phyloP scores from a whole-genome alignment of 2,113 vertebrate species.

The Perccottus glenii region DNA sequence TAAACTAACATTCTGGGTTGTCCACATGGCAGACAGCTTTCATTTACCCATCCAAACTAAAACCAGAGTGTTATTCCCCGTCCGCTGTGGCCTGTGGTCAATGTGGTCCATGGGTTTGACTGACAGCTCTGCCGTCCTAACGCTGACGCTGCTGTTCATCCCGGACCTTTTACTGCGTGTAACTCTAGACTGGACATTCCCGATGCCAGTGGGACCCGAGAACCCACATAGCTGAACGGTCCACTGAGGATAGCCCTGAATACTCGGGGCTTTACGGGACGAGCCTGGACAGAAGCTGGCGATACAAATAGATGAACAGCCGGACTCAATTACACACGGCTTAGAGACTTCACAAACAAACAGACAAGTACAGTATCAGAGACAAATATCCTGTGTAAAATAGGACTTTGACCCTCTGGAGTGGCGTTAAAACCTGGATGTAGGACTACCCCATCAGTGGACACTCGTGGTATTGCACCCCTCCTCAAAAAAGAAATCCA shows the following conservation, averaged over 20 bases:
- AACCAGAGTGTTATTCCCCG: too few relatives aligned
- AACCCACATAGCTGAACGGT: conserved; percentile 48
- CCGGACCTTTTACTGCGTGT: conserved; percentile 6
- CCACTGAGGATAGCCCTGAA: conserved; percentile 50
- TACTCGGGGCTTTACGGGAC: conserved; percentile 59
- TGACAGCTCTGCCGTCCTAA: conserved; percentile 11
- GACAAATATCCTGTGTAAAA: too few relatives aligned
- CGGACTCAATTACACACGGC: conserved; percentile 9
- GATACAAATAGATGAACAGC: conserved; percentile 5
- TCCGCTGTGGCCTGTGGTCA: too few relatives aligned
- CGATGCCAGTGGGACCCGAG: conserved; percentile 41
- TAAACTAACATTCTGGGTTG: too few relatives aligned
- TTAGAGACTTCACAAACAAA: conserved; percentile 8
- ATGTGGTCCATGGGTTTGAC: conserved; percentile 7
- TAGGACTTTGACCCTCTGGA: too few relatives aligned
- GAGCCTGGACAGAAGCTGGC: conserved; percentile 37
- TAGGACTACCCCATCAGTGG: too few relatives aligned
- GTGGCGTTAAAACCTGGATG: too few relatives aligned
- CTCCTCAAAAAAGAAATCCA: too few relatives aligned
- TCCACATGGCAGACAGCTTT: too few relatives aligned
- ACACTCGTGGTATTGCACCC: too few relatives aligned
- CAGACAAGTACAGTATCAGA: not conserved
- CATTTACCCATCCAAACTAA: too few relatives aligned
- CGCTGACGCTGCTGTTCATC: not conserved
- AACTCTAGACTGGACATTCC: conserved; percentile 47